Base-by-base conservation (phyloP, 1,140 invertebrate genomes). In the Pogonomyrmex californicus region DNA sequence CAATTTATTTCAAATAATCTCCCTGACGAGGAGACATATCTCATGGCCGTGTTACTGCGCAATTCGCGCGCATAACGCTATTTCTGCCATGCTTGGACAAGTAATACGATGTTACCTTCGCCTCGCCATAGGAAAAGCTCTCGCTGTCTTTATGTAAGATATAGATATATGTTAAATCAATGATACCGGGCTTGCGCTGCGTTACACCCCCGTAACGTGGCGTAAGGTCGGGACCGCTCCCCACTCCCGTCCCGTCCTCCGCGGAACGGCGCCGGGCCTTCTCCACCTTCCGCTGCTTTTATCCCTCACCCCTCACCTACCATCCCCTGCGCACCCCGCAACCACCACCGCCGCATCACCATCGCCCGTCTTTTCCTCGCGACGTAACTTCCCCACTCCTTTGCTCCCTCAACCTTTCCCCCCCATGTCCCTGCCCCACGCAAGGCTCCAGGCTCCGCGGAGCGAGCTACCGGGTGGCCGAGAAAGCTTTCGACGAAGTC, bases 161-260 rank as follows among this genome's bases (percentile, higher is more conserved):
- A 87, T 87, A 91, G 87, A 92, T 86, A 81, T 87, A 87, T 82
- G 92, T 94, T 94, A 94, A 95, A 95, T 95, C 94, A 95, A 95
- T 95, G 94, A 95, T 94, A 91, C 91, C 87, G 94, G 85, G 94
- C 92, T 93, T 95, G 94, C 94, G 94, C 93, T 86, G 56, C 90
- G 77, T 91, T 87, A 87, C 87, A 76, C 85, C 63, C 88, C 86
- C 89, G 77, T 87, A 65, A 78, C 85, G 86, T 60, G 63, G 56
- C 77, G 63, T 77, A 71, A 87, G 77, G 65, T 91, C 88, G 89
- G 73, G 90, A 89, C 79, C 41, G 60, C 30, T 9, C 70, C 70
- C 30, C 63, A 86, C 85, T 77, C 65, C 56, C 30, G 12, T 49
- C 73, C 12, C 68, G 6, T 88, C 62, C 76, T 73, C 77, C 68